Base-by-base conservation (phyloP, 1,140 invertebrate species). In the Piezodorus guildinii region DNA sequence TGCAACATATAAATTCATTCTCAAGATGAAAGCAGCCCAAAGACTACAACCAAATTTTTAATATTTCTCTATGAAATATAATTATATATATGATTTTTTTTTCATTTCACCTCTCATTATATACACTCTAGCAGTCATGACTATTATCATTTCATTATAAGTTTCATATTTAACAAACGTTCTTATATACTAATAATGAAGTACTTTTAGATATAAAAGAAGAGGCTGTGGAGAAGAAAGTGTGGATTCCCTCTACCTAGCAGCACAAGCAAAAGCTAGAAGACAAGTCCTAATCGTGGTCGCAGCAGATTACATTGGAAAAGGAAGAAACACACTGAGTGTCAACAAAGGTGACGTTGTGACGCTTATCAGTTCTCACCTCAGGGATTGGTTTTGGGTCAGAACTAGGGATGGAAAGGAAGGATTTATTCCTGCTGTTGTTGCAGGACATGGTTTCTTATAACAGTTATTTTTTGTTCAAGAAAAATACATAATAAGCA, bases 281-380 rank as follows among this genome's bases (percentile, higher is more conserved):
- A 45, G 62, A 21, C 62, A 68, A 27, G 67, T 68, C 10, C 59
- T 70, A 8, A 65, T 70, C 14, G 79, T 87, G 16, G 83, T 88
- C 49, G 80, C 78, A 44, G 78, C 77, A 70, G 82, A 88, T 73
- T 88, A 83, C 70, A 72, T 76, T 39, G 78, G 77, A 14, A 77
- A 74, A 63, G 75, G 73, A 60, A 67, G 71, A 4, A 73, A 76
- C 25, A 82, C 81, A n/a, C 74, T 88, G 27, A 78, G 78, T 39
- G 85, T 89, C 14, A 72, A 74, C 45, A 83, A 85, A 69, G 86
- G 86, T 5, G 86, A 90, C 67, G 86, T 88, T 10, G 86, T 90
- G 1, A 79, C 80, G 34, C 72, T 90, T 45, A 73, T 87, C 0
- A 76, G 75, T 64, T 74, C 74, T 6, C 73, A 74, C 16, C 65